Conservation (phyloP, 2,797 vertebrate species). For the Cynopterus sphinx region DNA sequence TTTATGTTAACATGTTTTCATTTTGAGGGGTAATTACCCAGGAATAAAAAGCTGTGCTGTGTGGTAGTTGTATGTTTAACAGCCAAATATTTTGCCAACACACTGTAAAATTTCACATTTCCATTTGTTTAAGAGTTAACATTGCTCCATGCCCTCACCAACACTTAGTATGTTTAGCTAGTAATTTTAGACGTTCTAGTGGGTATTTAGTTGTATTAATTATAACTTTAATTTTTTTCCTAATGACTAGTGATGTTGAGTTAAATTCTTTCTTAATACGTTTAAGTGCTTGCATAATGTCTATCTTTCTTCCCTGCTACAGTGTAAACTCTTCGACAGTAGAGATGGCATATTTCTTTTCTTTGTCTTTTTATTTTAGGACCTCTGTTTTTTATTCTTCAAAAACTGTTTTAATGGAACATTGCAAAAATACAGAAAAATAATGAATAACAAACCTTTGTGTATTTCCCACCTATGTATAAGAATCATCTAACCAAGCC, state of each 20-base stretch:
- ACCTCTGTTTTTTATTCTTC: neutral
- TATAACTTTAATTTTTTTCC: neutral
- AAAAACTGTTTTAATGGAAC: neutral
- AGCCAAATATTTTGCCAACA: neutral
- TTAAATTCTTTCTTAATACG: neutral
- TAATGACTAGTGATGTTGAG: neutral
- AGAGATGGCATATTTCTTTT: neutral
- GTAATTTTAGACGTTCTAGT: neutral
- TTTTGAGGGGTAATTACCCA: neutral
- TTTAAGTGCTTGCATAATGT: neutral
- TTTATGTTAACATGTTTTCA: neutral
- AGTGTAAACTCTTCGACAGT: neutral
- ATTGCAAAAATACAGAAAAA: neutral
- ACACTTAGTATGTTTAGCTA: neutral
- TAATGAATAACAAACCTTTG: neutral
- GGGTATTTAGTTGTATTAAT: neutral
- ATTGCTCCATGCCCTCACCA: neutral
- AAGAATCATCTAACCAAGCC: neutral
- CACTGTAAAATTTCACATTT: neutral
- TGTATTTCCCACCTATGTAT: neutral
- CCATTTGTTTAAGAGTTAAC: neutral
- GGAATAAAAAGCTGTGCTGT: neutral
- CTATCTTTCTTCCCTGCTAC: neutral
- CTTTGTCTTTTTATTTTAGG: neutral
- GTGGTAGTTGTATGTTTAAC: neutral